Base-by-base conservation (phyloP, 2,113 vertebrate species). In the Indri indri region DNA sequence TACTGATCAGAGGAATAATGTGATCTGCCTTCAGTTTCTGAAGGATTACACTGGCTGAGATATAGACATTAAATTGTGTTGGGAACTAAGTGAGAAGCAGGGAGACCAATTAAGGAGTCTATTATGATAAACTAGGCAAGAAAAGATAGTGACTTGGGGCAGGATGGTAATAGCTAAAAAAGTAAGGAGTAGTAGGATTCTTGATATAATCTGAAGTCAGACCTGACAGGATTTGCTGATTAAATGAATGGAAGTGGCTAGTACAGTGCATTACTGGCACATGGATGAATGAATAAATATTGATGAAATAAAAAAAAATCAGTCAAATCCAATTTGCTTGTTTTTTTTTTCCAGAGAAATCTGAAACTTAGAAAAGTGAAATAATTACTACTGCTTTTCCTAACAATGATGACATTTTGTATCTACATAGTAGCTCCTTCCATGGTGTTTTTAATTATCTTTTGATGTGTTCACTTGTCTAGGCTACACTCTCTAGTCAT, bases 341-440 rank as follows among this genome's bases (percentile, higher is more conserved):
- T 4, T 61, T 74, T 22, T 61, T 74, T 22, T 57, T 57, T 6
- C 11, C 42, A 87, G 70, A 94, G 54, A 80, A 87, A 88, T 87
- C 4, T 30, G 50, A 94, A 92, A 23, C 17, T 79, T 96, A 79
- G 22, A 74, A 22, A 95, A 79, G 52, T 68, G 93, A 96, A 94
- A 86, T 34, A 94, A 86, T 34, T 66, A 50, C 8, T 94, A n/a
- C 34, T 13, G 34, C 34, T 79, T 54, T 37, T 87, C 61, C 71
- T 70, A 88, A 84, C 10, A 66, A 57, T 89, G 16, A 45, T 25
- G 54, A 47, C 8, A 80, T 87, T 86, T 90, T 65, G 12, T 1
- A 80, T 90, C 73, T 76, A 66, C 40, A 22, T 8, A 70, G 3
- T 40, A 81, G 45, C 3, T 66, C 13, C 50, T 87, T 59, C 52